Evolutionary conservation across 2,113 vertebrate genomes (phyloP).

Genomic region (Silurus meridionalis): DNA sequence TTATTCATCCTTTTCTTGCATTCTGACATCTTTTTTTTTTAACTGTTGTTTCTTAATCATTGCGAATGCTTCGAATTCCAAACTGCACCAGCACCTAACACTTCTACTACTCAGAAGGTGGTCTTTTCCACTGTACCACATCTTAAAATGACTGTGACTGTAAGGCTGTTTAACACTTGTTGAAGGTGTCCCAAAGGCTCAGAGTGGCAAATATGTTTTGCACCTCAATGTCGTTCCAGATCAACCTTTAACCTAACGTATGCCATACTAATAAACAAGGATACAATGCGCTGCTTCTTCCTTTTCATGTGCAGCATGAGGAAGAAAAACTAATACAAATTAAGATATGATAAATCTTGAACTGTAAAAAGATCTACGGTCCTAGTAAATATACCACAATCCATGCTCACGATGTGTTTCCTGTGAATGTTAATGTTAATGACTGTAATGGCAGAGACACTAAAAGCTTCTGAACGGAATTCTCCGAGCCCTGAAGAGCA

Average conservation of each 20-base stretch:
- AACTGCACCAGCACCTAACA: not conserved
- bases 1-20: not conserved
- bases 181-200: conserved; percentile 19
- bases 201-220: not conserved
- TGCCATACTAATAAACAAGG: not conserved
- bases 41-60: not conserved
- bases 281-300: not conserved
- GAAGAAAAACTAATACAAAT: not conserved
- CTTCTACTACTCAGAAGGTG: not conserved
- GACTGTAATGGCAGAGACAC: not conserved
- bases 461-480: conserved; percentile 22
- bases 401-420: not conserved
- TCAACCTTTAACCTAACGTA: not conserved
- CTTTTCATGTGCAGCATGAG: not conserved
- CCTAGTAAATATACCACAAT: not conserved
- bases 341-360: not conserved
- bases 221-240: not conserved
- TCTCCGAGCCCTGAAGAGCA: conserved; percentile 29
- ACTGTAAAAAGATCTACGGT: conserved; percentile 8
- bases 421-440: conserved; percentile 2
- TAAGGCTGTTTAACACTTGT: not conserved
- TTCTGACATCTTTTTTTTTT: no score
- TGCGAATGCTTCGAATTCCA: not conserved
- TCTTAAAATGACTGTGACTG: not conserved
- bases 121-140: not conserved